Base-by-base conservation (phyloP, 2,113 vertebrate species). In the Zingel zingel region DNA sequence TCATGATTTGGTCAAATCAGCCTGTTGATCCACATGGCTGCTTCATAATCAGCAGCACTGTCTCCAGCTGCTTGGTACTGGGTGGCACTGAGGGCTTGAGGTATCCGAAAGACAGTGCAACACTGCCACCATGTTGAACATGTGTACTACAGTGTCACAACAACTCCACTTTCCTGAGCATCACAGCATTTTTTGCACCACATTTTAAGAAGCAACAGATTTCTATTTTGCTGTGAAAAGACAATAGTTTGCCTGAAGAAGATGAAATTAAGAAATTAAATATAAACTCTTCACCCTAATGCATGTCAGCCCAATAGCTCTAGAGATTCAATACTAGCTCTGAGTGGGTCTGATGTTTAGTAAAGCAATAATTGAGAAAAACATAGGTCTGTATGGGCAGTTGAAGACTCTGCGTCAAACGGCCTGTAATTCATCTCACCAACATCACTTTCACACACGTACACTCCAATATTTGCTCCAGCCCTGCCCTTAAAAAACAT, bases 71-170 rank as follows among this genome's bases (percentile, higher is more conserved):
- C 81, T 82, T 86, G 82, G 74, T 74, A 78, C 77, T 61, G 79
- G 83, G 53, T 78, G 82, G 68, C 83, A 90, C 84, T 13, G 11
- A 70, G 47, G 25, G 59, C 62, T 83, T 25, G 12, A 65, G 23
- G 47, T 83, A 74, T 65, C 68, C 61, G 19, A 82, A 47, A 65
- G 84, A 90, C 81, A 92, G 95, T 90, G 90, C 94, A 95, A 95
- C 86, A 95, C 92, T 94, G 95, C 94, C 94, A 93, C 93, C 88
- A 85, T 94, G 93, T 91, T 91, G 76, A 82, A 64, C 83, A 66
- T 76, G 62, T 82, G 91, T 59, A 94, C 67, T 88, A 75, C 76
- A 92, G 56, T 78, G 74, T 19, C 72, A 84, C 67, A 84, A 58
- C 68, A 68, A 70, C 68, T 43, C 18, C 39, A 21, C 39, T 61